Evolutionary conservation across 2,113 vertebrate species (phyloP), one percentile per base, ranked within the genome.

Genomic region (Pelecanoides urinatrix): DNA sequence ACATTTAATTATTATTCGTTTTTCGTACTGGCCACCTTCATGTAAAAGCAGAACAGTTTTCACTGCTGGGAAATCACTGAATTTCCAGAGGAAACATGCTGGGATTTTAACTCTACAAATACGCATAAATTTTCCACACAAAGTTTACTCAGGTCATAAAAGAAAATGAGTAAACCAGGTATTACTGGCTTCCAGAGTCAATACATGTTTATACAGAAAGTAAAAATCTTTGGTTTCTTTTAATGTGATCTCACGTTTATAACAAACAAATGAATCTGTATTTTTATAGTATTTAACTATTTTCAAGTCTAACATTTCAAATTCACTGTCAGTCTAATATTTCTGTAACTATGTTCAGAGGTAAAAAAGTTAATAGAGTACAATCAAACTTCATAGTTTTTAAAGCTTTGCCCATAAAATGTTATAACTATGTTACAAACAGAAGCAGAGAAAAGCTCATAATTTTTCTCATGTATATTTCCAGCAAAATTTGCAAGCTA

Each of bases 1-100:
- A 11, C 19, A n/a, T 82, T 95, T 91, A 92, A 93, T 95, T 96
- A 58, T 73, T 87, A 97, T 96, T 94, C 97, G 12, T 92, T 90
- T 86, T 85, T 78, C 92, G 36, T 92, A 38, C 49, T 78, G 65
- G 40, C 78, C 72, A 91, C 63, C 63, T 96, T 92, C 63, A 52
- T 55, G 75, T 78, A 80, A 92, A 6, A 95, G 30, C 50, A 91
- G 47, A 38, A 86, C 29, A 72, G 29, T 63, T 38, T 95, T 85
- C 76, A 91, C 87, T 85, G 45, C 34, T 53, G 91, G 94, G 92
- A 97, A 97, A 94, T 94, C 91, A 93, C 25, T 74, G 77, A 75
- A 61, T 93, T 97, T 96, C 65, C 89, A 90, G 62, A 87, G 62
- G 72, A 93, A 88, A 90, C 14, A 13, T 19, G 18, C 40, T 92